Percentiles rank a stretch among this genome's conserved stretches.
Conservation (phyloP, 2,113 vertebrate genomes). For the Ellobius talpinus region DNA sequence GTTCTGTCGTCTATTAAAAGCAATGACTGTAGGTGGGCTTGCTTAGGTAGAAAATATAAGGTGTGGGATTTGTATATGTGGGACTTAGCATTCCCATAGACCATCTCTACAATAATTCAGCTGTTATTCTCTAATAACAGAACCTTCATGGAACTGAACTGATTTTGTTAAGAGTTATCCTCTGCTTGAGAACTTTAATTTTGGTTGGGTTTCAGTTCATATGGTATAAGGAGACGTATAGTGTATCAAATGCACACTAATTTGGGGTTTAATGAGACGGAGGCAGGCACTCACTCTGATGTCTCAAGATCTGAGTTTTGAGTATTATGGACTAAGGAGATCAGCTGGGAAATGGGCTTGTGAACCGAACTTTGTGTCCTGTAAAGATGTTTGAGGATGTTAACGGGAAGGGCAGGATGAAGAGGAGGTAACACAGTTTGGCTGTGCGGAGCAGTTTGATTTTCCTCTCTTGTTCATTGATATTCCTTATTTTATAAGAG, state of each 20-base stretch:
- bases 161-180: conserved; percentile 62
- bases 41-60: conserved; percentile 72
- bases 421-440: not conserved
- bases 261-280: conserved; percentile 18
- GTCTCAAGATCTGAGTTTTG: conserved; percentile 42
- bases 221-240: not conserved
- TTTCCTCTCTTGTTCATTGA: not conserved
- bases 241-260: conserved; percentile 5
- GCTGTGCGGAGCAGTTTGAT: not conserved
- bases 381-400: not conserved
- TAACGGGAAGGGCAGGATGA: not conserved
- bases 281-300: not conserved
- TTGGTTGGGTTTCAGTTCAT: conserved; percentile 40
- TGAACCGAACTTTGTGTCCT: conserved; percentile 11
- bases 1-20: conserved; percentile 64
- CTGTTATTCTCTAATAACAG: conserved; percentile 69
- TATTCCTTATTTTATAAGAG: not conserved
- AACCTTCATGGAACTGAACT: conserved; percentile 44
- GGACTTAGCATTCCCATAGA: conserved; percentile 31
- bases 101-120: conserved; percentile 66
- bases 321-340: conserved; percentile 21
- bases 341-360: conserved; percentile 18
- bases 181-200: conserved; percentile 50
- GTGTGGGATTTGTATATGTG: conserved; percentile 67
- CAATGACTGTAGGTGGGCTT: conserved; percentile 66